Conservation (phyloP, 2,888 invertebrate genomes). For the Drosophila neutralis region DNA sequence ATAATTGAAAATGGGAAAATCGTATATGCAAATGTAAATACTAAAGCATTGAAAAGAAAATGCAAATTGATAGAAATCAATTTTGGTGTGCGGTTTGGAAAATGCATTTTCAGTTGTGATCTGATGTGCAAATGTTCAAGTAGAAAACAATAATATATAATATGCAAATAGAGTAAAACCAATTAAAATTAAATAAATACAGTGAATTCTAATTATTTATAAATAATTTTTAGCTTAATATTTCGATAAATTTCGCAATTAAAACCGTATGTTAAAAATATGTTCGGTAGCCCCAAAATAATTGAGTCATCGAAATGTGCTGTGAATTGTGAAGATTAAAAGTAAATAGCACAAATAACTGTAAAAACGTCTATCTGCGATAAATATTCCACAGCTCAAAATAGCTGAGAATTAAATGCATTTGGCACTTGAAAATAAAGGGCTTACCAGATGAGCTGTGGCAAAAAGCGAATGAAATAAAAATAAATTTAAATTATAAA, state of each 20-base stretch:
- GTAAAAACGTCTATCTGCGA: neutral
- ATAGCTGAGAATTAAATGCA: constrained; percentile 25
- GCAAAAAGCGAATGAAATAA: constrained; percentile 44
- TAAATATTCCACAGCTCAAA: constrained; percentile 17
- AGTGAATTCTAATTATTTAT: neutral
- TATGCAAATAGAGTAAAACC: neutral
- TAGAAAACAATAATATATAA: too few relatives aligned
- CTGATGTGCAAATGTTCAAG: neutral
- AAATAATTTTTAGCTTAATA: neutral
- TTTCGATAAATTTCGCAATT: neutral
- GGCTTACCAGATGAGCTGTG: constrained; percentile 37
- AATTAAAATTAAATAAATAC: constrained; percentile 2
- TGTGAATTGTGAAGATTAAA: neutral
- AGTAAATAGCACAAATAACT: neutral
- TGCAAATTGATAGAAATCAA: neutral
- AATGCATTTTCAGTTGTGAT: constrained; percentile 5
- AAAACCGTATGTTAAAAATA: neutral
- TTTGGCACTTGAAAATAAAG: constrained; percentile 40
- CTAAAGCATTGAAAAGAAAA: neutral
- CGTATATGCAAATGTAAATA: neutral
- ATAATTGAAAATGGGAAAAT: constrained; percentile 15
- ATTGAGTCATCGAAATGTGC: neutral
- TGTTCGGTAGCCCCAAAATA: neutral
- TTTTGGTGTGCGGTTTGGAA: neutral
- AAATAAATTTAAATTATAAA: constrained; percentile 69